phyloP scores from a whole-genome alignment of 2,797 vertebrate species.

The Phyllotis vaccarum region DNA sequence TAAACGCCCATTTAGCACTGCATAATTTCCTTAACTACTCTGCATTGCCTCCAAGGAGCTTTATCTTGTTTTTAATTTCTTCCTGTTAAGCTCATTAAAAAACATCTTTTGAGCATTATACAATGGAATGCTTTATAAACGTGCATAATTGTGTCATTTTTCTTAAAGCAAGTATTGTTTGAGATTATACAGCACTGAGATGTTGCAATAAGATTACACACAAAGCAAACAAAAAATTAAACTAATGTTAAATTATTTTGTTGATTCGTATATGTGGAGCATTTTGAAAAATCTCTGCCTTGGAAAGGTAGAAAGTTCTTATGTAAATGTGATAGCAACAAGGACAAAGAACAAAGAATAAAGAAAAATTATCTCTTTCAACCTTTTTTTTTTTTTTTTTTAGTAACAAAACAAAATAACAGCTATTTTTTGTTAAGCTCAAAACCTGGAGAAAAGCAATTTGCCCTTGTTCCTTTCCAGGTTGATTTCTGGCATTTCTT shows the following conservation, averaged over 20 bases:
- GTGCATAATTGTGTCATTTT: constrained; percentile 79
- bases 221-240: constrained; percentile 78
- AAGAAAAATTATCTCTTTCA: constrained; percentile 45
- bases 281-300: constrained; percentile 30
- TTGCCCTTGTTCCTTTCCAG: background rate
- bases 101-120: constrained; percentile 82
- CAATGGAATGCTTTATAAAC: constrained; percentile 81
- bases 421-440: constrained; percentile 33
- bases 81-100: constrained; percentile 85
- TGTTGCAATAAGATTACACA: constrained; percentile 72
- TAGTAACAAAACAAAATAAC: constrained; percentile 44
- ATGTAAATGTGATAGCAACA: constrained; percentile 42
- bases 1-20: constrained; percentile 78
- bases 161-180: constrained; percentile 80
- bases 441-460: background rate
- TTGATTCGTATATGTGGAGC: constrained; percentile 58
- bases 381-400: background rate
- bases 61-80: constrained; percentile 84
- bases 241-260: constrained; percentile 74
- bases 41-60: constrained; percentile 74
- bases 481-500: background rate
- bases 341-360: constrained; percentile 46
- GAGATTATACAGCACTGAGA: constrained; percentile 69
- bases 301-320: constrained; percentile 50
- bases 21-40: constrained; percentile 83